Evolutionary conservation across 2,113 vertebrate species (phyloP), one percentile per base, ranked within the genome.

Genomic region (Malurus elegans): DNA sequence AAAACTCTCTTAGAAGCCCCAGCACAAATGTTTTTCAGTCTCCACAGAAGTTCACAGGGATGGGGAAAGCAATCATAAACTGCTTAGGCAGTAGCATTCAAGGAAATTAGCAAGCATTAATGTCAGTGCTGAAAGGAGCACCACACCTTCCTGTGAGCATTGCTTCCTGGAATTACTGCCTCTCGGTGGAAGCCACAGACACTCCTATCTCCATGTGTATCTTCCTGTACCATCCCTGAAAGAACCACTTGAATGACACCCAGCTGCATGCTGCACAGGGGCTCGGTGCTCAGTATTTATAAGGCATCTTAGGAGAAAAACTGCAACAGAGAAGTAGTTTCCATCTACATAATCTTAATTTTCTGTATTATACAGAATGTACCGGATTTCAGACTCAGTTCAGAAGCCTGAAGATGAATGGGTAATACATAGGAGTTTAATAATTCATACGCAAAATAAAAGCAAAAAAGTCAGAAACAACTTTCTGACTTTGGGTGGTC

Each of bases 251-350:
- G 64, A 94, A 80, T 76, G 88, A 51, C 51, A 81, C 12, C 71
- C 93, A 95, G 88, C 88, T 94, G 83, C 88, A 67, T 90, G 88
- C 75, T 84, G 72, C 10, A 5, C 6, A 29, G 53, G 4, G 5
- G 5, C 62, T 90, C 51, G 34, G 51, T 93, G 64, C 51, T 93
- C 45, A 8, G 54, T 91, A 34, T 91, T 87, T 91, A 45, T 86
- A 82, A 94, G 58, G 31, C 14, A 44, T 88, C 31, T 74, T 66
- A 83, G 56, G 26, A 93, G 71, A 81, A 86, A 93, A 93, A 88
- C 65, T 93, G 80, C 86, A 81, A 44, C 65, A 93, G 86, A 29
- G 72, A 88, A 92, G 44, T 61, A 45, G 90, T 96, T 95, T 92
- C 67, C 71, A 60, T 88, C 75, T 93, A 85, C 64, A 50, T 90